Base-by-base conservation (phyloP, 2,888 invertebrate species). In the Polydrusus cervinus region DNA sequence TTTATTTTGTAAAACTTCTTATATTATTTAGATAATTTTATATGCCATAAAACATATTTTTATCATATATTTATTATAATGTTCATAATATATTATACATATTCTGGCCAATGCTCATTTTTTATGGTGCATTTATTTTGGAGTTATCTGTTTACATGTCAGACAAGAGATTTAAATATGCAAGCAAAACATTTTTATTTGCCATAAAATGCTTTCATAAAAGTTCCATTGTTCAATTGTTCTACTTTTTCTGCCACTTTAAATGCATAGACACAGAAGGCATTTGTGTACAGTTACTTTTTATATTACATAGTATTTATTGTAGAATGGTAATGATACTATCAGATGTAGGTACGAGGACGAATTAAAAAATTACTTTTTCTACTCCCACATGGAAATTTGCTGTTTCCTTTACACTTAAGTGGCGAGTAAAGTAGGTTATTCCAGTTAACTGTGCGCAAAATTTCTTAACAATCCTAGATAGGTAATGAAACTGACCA, bases 131-230 rank as follows among this genome's bases (percentile, higher is more conserved):
- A 55, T 14, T 68, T 67, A 38, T 53, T 30, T 43, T 9, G 20
- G 25, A 25, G 43, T 57, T 57, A 57, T 57, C 55, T 43, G 30
- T 57, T 20, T 68, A 25, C 14, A 18, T 57, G 47, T 43, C 55
- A 68, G 40, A 68, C 55, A 57, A 68, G 43, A 55, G 67, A 67
- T 67, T 55, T 67, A 68, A 45, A 57, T 38, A 43, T 43, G 68
- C 57, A 57, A 68, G 57, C 57, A 43, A 30, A 25, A 45, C 57
- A 57, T 57, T 68, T 68, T 68, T 43, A 57, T 57, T 40, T 57
- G 55, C 40, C n/a, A 68, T 57, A 68, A 68, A 43, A 45, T 14
- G 57, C 47, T 20, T 51, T 51, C 45, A 57, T 68, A 68, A 57
- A 68, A 68, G 57, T 40, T 53, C 9, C 49, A 53, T 53, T 43